Evolutionary conservation across 2,888 invertebrate species (phyloP).

Genomic region (Catocala sponsa): DNA sequence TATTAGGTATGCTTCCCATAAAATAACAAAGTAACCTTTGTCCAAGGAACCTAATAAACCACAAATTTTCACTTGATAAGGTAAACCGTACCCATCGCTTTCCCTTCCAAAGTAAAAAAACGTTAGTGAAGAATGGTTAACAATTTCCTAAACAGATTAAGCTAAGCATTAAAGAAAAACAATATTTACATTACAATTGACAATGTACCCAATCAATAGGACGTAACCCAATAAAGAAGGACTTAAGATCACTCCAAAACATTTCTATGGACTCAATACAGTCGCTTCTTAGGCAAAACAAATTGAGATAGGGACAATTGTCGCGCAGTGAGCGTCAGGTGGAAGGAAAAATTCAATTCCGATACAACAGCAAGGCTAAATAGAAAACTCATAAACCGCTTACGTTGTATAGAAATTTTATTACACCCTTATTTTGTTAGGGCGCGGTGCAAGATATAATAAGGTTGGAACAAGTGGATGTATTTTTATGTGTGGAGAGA

Average conservation of each 20-base stretch:
- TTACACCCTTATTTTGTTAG: conserved; percentile 53
- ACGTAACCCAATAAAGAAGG: conserved; percentile 30
- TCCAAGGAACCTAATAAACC: too few species aligned
- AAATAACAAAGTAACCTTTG: too few species aligned
- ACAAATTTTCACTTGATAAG: too few species aligned
- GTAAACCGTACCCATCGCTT: too few species aligned
- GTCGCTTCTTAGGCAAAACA: conserved; percentile 42
- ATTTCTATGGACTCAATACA: conserved; percentile 41
- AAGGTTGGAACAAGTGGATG: too few species aligned
- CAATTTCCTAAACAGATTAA: too few species aligned
- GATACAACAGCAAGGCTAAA: conserved; percentile 57
- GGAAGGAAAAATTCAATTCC: conserved; percentile 60
- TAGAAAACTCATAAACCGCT: conserved; percentile 70
- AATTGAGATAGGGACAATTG: conserved; percentile 49
- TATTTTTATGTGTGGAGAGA: too few species aligned
- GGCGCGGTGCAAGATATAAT: conserved; percentile 12
- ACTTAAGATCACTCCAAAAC: conserved; percentile 26
- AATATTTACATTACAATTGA: conserved; percentile 29
- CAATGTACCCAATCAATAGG: conserved; percentile 11
- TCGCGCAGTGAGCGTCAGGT: conserved; percentile 45
- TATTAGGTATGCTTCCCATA: too few species aligned
- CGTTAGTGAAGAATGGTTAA: too few species aligned
- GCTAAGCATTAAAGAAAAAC: not conserved
- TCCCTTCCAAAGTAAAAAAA: too few species aligned
- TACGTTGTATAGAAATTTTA: conserved; percentile 62